Evolutionary conservation across 2,113 vertebrate species (phyloP).

Genomic region (Trogon surrucura): DNA sequence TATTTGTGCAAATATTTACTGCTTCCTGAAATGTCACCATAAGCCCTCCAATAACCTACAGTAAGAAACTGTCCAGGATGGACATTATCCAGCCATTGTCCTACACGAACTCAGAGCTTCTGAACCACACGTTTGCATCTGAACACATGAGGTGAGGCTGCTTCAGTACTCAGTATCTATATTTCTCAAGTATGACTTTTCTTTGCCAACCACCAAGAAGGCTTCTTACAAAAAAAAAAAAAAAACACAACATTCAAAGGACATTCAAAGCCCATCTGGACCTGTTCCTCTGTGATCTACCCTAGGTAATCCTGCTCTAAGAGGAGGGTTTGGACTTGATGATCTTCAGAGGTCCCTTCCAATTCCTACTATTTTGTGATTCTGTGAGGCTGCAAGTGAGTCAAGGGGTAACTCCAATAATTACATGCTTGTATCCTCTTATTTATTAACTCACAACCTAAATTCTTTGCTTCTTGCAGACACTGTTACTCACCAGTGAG

Average conservation of each 20-base stretch:
- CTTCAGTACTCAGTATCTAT: neutral
- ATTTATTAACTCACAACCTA: neutral
- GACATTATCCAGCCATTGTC: neutral
- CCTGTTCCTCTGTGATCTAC: too few relatives aligned
- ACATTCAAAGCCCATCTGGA: too few relatives aligned
- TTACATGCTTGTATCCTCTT: rapidly evolving
- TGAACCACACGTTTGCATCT: neutral
- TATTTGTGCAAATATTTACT: neutral
- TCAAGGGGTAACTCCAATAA: neutral
- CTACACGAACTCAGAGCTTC: neutral
- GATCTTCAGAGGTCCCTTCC: too few relatives aligned
- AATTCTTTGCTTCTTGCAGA: neutral
- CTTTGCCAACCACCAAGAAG: neutral
- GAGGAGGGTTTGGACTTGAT: too few relatives aligned
- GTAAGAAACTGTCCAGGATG: neutral
- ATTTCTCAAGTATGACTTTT: neutral
- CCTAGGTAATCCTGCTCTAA: too few relatives aligned
- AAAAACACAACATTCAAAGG: too few relatives aligned
- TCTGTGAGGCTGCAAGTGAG: neutral
- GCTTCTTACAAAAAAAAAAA: neutral
- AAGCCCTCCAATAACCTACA: neutral
- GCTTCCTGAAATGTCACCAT: neutral
- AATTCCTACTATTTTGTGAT: too few relatives aligned
- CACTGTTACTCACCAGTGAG: neutral
- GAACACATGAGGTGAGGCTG: neutral